These are phyloP conservation scores for Hypotaenidia okinawae DNA, from an alignment of 2,797 vertebrate species.

Conservation along the genomic window DNA sequence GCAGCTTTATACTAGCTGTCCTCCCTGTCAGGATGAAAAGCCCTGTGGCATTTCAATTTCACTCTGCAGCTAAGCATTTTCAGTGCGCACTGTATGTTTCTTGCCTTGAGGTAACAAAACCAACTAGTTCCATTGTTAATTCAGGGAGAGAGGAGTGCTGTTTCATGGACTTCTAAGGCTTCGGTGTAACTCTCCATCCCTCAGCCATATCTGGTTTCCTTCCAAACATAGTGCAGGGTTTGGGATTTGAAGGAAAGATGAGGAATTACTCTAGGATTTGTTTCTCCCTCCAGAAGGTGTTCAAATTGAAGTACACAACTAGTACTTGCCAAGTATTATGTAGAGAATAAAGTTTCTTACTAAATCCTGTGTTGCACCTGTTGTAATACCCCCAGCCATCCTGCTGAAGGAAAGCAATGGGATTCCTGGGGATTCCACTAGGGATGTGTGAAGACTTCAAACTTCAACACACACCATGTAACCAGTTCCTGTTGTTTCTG, in stretches of 20 bases:
- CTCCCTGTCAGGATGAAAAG: not conserved
- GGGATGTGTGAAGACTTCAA: not conserved
- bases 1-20: not conserved
- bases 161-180: not conserved
- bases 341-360: not conserved
- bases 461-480: not conserved
- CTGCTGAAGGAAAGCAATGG: not conserved
- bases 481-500: not conserved
- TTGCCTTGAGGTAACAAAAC: not conserved
- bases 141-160: not conserved
- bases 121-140: not conserved
- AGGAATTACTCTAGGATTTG: not conserved
- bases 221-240: not conserved
- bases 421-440: not conserved
- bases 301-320: not conserved
- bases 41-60: not conserved
- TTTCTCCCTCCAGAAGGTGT: not conserved
- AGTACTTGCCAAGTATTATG: not conserved
- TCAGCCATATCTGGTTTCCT: not conserved
- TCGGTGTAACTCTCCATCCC: not conserved
- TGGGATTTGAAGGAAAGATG: not conserved
- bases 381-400: not conserved
- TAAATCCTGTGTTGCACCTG: not conserved
- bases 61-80: not conserved
- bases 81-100: not conserved